Percentiles rank a stretch among this genome's conserved stretches.
Evolutionary conservation across 1,140 invertebrate species (phyloP).

Genomic region (Bombus polaris): DNA sequence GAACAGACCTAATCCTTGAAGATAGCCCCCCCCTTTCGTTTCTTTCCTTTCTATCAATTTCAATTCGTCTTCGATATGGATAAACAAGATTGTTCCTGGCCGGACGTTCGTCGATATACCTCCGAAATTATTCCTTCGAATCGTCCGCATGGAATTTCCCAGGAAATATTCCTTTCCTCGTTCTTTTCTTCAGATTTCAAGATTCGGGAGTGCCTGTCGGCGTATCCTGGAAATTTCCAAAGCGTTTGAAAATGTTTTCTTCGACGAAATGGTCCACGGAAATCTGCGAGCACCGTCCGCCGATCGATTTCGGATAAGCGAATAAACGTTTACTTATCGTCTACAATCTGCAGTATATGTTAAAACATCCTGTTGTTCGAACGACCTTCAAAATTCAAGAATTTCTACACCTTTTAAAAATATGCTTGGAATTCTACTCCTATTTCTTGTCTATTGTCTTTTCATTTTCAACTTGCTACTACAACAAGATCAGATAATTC

Average conservation of each 20-base stretch:
- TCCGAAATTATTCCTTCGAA: constrained; percentile 34
- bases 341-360: neutral
- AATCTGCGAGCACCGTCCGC: neutral
- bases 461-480: neutral
- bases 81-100: constrained; percentile 42
- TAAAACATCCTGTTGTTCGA: neutral
- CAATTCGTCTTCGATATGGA: constrained; percentile 46
- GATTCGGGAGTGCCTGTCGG: constrained; percentile 4
- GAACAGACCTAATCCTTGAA: constrained; percentile 42
- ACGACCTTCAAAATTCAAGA: neutral
- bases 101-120: constrained; percentile 21
- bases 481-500: neutral
- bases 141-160: neutral
- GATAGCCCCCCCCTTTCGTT: constrained; percentile 1
- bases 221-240: constrained; percentile 10
- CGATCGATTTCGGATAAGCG: neutral
- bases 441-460: neutral
- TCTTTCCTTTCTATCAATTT: constrained; percentile 48
- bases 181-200: constrained; percentile 20
- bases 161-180: constrained; percentile 20
- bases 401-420: neutral
- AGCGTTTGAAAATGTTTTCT: neutral
- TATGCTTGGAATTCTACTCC: neutral
- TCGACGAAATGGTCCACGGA: neutral
- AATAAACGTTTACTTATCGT: constrained; percentile 15